Base-by-base conservation (phyloP, 1,140 invertebrate species). In the Apis florea region DNA sequence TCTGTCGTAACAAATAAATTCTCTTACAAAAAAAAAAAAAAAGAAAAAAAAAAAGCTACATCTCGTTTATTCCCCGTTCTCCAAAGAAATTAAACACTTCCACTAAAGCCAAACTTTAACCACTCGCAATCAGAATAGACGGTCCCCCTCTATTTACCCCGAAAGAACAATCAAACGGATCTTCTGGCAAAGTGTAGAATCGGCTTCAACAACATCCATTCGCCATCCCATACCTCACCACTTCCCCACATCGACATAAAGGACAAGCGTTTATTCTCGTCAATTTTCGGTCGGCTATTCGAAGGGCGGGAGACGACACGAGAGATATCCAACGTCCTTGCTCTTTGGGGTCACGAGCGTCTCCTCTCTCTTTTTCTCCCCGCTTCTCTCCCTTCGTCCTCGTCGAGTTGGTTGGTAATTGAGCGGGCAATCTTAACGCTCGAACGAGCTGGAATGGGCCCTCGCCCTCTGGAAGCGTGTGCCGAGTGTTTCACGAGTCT, bases 401-500 rank as follows among this genome's bases (percentile, higher is more conserved):
- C 17, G 26, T 8, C 53, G 78, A 26, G 21, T 74, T 80, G 70
- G 26, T 21, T 82, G 73, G 85, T 88, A 88, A 88, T 88, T 88
- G 86, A 87, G 86, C 83, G 79, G 76, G 75, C 86, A 70, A 87
- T 87, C 85, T 83, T 87, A 85, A 88, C 79, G 83, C 79, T 83
- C 83, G 79, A 88, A 83, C 73, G 71, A 79, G 17, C 76, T n/a
- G 67, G 79, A 87, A 88, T 87, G 66, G 85, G 11, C 49, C 67
- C 73, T 54, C 24, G 49, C 69, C 40, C 74, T 61, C 59, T 61
- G 74, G 54, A 70, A 75, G 59, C 84, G 63, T 61, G 63, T 73
- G 73, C 78, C 58, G 75, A 85, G 84, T 69, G 75, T 83, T 85
- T 86, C 80, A 85, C 69, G 79, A 83, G 71, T 75, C 85, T 85